Evolutionary conservation across 2,888 invertebrate species (phyloP).

Genomic region (Xanthia togata): DNA sequence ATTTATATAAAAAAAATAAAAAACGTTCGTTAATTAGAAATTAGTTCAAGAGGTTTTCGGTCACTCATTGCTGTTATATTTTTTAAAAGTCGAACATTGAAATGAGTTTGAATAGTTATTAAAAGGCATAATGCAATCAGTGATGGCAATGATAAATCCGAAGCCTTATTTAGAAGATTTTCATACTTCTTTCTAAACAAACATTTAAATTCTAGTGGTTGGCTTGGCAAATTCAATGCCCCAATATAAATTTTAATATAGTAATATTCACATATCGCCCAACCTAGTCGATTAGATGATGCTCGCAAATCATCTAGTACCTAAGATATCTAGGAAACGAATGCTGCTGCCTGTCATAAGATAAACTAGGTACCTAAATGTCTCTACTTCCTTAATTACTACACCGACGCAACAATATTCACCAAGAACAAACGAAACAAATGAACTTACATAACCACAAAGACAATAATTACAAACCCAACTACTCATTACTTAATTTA

Average conservation of each 20-base stretch:
- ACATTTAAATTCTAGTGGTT: background rate
- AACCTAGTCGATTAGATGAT: background rate
- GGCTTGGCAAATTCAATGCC: background rate
- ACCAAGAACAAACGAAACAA: constrained; percentile 17
- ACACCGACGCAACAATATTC: background rate
- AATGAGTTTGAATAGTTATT: background rate
- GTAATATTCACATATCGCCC: background rate
- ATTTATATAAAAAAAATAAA: constrained; percentile 8
- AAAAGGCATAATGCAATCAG: background rate
- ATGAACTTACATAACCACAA: constrained; percentile 25
- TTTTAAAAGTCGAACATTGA: background rate
- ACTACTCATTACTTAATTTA: constrained; percentile 62
- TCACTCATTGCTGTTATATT: constrained; percentile 16
- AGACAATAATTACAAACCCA: constrained; percentile 49
- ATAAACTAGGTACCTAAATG: background rate
- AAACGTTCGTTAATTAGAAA: constrained; percentile 34
- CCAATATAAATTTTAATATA: background rate
- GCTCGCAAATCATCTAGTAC: background rate
- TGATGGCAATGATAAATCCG: background rate
- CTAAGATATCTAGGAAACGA: background rate
- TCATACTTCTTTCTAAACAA: background rate
- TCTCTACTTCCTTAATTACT: background rate
- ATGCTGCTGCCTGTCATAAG: background rate
- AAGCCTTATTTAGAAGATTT: background rate
- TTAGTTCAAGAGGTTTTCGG: constrained; percentile 22